These are phyloP conservation scores for Diprion similis DNA, from an alignment of 1,140 invertebrate genomes.

Conservation along the genomic window DNA sequence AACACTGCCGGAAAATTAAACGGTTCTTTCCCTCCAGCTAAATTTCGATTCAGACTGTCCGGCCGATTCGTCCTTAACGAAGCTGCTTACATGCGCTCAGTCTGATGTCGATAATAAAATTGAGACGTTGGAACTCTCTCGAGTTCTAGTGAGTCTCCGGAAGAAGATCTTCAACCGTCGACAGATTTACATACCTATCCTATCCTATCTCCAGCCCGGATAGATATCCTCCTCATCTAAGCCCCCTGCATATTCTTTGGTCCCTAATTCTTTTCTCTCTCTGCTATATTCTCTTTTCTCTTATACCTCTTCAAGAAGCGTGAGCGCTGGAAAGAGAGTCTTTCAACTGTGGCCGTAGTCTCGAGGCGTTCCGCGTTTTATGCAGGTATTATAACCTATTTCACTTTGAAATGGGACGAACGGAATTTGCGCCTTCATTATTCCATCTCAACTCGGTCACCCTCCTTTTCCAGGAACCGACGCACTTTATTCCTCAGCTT, in stretches of 20 bases:
- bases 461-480: constrained; percentile 19
- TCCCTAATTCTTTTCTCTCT: background rate
- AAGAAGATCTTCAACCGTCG: background rate
- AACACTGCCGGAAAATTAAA: no score
- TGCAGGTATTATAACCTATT: constrained; percentile 53
- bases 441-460: constrained; percentile 13
- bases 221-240: background rate
- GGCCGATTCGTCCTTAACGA: background rate
- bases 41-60: no score
- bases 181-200: constrained; percentile 5
- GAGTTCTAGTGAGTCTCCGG: background rate
- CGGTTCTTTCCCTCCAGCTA: no score
- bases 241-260: background rate
- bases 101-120: background rate
- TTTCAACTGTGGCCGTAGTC: background rate
- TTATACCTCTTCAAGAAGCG: background rate
- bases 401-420: constrained; percentile 53
- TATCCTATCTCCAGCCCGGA: constrained; percentile 7
- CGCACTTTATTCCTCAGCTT: constrained; percentile 15
- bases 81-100: background rate
- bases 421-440: constrained; percentile 38
- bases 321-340: background rate
- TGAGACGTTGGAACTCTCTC: background rate
- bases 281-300: background rate
- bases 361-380: constrained; percentile 33